Evolutionary conservation across 2,797 vertebrate genomes (phyloP), one percentile per base, ranked within the genome.

Genomic region (Microctenopoma lineatum): DNA sequence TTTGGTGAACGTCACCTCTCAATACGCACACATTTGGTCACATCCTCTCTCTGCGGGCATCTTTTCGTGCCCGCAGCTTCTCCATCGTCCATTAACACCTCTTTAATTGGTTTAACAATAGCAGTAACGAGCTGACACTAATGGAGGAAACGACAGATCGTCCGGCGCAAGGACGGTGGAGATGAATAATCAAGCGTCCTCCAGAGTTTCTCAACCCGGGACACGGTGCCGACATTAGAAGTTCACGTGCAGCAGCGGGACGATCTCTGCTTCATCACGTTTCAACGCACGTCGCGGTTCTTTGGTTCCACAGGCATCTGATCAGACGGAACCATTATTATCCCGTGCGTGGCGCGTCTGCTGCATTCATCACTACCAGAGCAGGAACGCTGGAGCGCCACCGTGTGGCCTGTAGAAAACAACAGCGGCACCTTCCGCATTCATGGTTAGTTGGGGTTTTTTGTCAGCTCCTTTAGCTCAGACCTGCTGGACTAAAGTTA

Each of bases 11-110:
- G 13, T 25, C 32, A 48, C 11, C 11, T 60, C 59, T 32, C 55
- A 66, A 74, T 52, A 65, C 18, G 54, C 53, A 44, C 65, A 82
- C 79, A 77, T 78, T 65, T 58, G 36, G 36, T 54, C 69, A 80
- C 25, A 73, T 87, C 79, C 80, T 80, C 81, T 80, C 71, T 76
- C 81, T 56, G 75, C 62, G 57, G 73, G 70, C 68, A 4, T 77
- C 18, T 86, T 87, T 12, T 90, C 84, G 78, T 78, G 55, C 70
- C 72, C 82, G 75, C 77, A 56, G 56, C 25, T 36, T 60, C 8
- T 53, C 62, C 76, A 42, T 12, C 83, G 69, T 70, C 90, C 89
- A 94, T 95, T 94, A 94, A 93, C 94, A 93, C 92, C 91, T 92
- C 88, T 84, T 71, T 92, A 92, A 94, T 91, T 92, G 89, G 75